A percentile compares a stretch with the other conserved stretches of the same genome.
Evolutionary conservation across 2,797 vertebrate species (phyloP).

Genomic region (Taenioides sp.): DNA sequence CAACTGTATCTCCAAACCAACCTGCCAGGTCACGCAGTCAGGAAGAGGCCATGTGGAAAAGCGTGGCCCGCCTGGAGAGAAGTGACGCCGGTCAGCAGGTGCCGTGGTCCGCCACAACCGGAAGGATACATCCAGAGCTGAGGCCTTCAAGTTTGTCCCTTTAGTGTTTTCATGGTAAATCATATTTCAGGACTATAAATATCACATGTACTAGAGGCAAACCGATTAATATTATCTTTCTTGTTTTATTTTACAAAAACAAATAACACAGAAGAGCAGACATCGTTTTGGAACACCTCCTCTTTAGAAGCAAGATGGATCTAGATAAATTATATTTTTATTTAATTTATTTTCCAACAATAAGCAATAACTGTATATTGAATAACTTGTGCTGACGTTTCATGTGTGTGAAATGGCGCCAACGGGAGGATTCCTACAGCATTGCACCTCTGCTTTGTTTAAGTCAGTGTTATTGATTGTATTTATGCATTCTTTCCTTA

Average conservation of each 20-base stretch:
- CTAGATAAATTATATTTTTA: no score
- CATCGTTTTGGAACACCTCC: no score
- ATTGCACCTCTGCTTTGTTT: constrained; percentile 39
- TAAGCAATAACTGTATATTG: background rate
- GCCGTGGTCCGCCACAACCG: constrained; percentile 13
- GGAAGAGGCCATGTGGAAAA: constrained; percentile 48
- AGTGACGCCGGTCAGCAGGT: constrained; percentile 31
- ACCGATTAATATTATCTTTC: background rate
- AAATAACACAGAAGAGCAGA: no score
- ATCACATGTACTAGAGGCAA: background rate
- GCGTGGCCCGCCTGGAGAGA: constrained; percentile 44
- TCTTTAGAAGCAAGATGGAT: no score
- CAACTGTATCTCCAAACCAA: background rate
- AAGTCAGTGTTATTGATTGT: constrained; percentile 9
- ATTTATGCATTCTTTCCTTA: constrained; percentile 15
- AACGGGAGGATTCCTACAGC: constrained; percentile 53
- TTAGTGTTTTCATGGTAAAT: background rate
- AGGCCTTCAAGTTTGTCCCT: background rate
- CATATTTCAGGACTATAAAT: background rate
- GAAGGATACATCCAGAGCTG: constrained; percentile 26
- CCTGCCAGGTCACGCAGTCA: constrained; percentile 12
- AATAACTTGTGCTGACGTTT: background rate
- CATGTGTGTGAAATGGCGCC: constrained; percentile 54
- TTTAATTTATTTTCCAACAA: no score
- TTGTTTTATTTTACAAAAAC: background rate